Evolutionary conservation across 1,140 invertebrate species (phyloP).

Genomic region (Danaus melanippus): DNA sequence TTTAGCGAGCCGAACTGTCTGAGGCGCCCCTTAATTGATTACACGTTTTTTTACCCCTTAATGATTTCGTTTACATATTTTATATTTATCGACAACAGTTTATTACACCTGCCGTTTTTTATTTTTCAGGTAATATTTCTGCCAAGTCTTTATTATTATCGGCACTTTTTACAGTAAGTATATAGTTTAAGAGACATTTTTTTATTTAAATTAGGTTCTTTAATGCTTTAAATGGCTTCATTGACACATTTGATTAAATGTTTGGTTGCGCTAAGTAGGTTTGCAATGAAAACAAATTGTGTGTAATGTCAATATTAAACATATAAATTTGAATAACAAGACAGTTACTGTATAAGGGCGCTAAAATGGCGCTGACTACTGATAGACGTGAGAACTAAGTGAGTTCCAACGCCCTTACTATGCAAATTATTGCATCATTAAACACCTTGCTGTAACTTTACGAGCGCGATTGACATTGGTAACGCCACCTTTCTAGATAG

Average conservation of each 20-base stretch:
- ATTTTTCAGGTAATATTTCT: constrained; percentile 49
- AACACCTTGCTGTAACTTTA: constrained; percentile 57
- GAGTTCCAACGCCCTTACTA: constrained; percentile 45
- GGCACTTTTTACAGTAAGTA: too few relatives aligned
- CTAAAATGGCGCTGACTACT: constrained; percentile 45
- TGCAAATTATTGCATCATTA: constrained; percentile 72
- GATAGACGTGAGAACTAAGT: constrained; percentile 63
- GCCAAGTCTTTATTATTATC: neutral
- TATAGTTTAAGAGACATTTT: too few relatives aligned
- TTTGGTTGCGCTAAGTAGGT: too few relatives aligned
- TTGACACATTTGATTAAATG: too few relatives aligned
- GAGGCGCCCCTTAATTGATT: constrained; percentile 53
- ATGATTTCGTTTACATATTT: constrained; percentile 36
- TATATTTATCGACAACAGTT: constrained; percentile 11
- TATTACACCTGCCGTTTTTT: constrained; percentile 37
- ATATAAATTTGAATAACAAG: constrained; percentile 20
- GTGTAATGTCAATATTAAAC: constrained; percentile 29
- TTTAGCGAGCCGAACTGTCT: constrained; percentile 43
- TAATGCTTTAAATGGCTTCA: too few relatives aligned
- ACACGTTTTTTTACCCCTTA: constrained; percentile 38
- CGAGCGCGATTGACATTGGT: constrained; percentile 52
- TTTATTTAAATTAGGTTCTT: too few relatives aligned
- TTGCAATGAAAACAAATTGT: neutral
- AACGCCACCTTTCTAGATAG: constrained; percentile 17
- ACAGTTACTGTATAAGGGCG: constrained; percentile 14